Percentiles rank a stretch among this genome's conserved stretches.
Evolutionary conservation across 2,797 vertebrate genomes (phyloP).

Genomic region (Geotria australis): DNA sequence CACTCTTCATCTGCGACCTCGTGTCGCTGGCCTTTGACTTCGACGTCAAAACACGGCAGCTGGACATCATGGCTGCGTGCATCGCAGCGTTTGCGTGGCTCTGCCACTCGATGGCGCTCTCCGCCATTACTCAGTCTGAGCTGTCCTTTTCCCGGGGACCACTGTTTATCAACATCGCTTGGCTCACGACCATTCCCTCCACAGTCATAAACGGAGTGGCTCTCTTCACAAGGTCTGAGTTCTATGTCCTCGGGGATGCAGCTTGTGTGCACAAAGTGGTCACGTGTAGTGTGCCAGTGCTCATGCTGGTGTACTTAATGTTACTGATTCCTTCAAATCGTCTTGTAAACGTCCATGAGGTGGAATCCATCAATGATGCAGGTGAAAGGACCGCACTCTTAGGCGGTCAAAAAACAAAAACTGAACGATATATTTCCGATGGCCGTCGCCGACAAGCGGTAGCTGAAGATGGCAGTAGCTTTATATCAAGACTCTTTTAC

Average conservation of each 20-base stretch:
- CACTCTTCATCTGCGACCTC: conserved; percentile 21
- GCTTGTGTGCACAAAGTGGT: too few species aligned
- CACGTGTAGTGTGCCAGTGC: too few species aligned
- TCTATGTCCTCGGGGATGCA: too few species aligned
- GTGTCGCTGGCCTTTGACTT: conserved; percentile 15
- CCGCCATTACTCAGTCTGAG: conserved; percentile 15
- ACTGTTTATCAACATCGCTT: neutral
- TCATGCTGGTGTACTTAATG: too few species aligned
- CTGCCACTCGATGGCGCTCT: conserved; percentile 24
- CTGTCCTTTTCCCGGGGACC: conserved; percentile 26
- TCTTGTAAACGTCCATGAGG: conserved; percentile 2
- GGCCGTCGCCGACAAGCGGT: conserved; percentile 12
- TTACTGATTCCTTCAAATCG: too few species aligned
- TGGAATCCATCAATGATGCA: conserved; percentile 12
- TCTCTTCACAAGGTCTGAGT: too few species aligned
- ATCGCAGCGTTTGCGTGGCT: conserved; percentile 36
- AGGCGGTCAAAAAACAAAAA: conserved; percentile 3
- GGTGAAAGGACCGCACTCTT: conserved; percentile 17
- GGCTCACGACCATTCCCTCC: neutral
- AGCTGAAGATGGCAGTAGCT: conserved; percentile 51
- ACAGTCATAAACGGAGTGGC: too few species aligned
- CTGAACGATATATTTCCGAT: conserved; percentile 1
- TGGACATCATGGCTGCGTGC: conserved; percentile 28
- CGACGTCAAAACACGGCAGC: conserved; percentile 15
- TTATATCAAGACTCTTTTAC: conserved; percentile 49